phyloP scores from a whole-genome alignment of 2,797 vertebrate species.

The Okamejei kenojei region DNA sequence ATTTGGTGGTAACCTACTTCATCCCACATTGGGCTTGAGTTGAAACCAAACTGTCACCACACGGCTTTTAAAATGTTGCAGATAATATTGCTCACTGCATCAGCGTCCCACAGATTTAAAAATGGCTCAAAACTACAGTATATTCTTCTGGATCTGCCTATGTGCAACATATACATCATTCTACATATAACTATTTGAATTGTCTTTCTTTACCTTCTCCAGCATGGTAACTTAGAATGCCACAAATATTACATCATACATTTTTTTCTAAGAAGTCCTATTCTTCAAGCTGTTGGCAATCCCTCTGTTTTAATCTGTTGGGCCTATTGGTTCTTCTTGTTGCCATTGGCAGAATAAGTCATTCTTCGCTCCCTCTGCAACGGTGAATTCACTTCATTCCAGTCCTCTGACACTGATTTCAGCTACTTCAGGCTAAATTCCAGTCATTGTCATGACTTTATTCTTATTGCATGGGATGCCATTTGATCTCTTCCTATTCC shows the following conservation, averaged over 20 bases:
- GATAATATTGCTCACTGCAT: background rate
- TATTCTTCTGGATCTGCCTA: background rate
- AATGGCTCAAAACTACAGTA: background rate
- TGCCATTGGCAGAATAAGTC: background rate
- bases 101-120: background rate
- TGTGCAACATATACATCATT: background rate
- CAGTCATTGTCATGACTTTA: background rate
- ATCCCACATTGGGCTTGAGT: background rate
- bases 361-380: background rate
- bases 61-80: too few species aligned
- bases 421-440: background rate
- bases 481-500: conserved; percentile 1
- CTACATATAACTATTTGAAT: background rate
- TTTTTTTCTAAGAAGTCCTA: background rate
- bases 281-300: background rate
- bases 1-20: background rate
- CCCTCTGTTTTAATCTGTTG: background rate
- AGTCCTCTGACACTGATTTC: background rate
- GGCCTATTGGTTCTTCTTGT: background rate
- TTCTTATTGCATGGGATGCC: background rate
- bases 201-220: background rate
- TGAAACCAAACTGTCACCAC: background rate
- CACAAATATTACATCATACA: background rate
- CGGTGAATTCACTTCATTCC: background rate
- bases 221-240: background rate